These are phyloP conservation scores for Neoscelio sp. DNA, from an alignment of 2,888 invertebrate genomes.

Conservation along the genomic window DNA sequence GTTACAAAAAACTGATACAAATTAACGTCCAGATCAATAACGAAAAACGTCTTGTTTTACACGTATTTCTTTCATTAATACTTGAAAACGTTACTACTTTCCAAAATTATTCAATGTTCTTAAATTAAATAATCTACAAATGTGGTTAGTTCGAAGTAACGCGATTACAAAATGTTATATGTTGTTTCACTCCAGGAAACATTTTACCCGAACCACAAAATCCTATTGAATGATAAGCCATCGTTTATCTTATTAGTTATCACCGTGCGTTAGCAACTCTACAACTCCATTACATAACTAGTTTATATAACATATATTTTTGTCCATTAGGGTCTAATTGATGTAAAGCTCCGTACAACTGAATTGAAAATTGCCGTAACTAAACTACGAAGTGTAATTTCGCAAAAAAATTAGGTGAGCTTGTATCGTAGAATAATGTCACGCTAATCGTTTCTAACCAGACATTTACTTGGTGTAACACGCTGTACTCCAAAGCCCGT, in stretches of 20 bases:
- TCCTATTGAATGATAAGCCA: constrained; percentile 4
- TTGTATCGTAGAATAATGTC: no score
- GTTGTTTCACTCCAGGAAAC: no score
- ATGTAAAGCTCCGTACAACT: not conserved
- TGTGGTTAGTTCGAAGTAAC: no score
- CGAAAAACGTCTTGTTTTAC: no score
- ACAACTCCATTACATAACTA: not conserved
- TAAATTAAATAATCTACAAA: no score
- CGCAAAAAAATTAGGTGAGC: constrained; percentile 1
- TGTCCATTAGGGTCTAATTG: no score
- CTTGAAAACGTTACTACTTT: no score
- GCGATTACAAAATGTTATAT: no score
- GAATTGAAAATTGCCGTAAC: constrained; percentile 5
- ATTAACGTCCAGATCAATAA: no score
- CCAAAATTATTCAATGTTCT: no score
- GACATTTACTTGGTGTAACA: not conserved
- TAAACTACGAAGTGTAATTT: not conserved
- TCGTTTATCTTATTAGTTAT: constrained; percentile 1
- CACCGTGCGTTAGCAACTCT: constrained; percentile 3
- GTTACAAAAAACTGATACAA: no score
- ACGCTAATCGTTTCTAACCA: not conserved
- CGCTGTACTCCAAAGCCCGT: not conserved
- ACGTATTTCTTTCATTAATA: no score
- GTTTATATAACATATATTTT: not conserved
- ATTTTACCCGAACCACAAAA: not conserved